These are phyloP conservation scores for Apocheima hispidaria DNA, from an alignment of 2,888 invertebrate genomes.

Conservation along the genomic window DNA sequence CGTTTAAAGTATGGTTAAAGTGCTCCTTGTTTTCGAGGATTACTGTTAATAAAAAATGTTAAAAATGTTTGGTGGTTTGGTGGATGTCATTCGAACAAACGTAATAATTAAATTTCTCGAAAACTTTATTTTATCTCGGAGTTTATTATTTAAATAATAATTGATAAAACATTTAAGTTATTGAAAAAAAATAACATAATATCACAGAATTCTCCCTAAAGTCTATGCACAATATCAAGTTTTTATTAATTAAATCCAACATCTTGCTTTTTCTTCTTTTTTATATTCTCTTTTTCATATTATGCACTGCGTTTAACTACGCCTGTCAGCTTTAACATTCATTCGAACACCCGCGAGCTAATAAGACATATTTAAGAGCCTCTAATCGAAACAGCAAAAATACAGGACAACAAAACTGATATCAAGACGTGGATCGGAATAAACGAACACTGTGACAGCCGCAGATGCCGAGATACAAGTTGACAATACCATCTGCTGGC, in stretches of 20 bases:
- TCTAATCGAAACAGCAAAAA: conserved; percentile 63
- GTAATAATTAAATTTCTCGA: too few relatives aligned
- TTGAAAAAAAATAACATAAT: too few relatives aligned
- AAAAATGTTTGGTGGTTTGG: conserved; percentile 6
- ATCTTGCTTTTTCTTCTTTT: background rate
- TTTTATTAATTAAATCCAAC: conserved; percentile 11
- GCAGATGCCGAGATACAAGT: conserved; percentile 64
- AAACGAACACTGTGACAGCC: conserved; percentile 70
- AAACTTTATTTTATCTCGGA: too few relatives aligned
- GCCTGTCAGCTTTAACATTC: conserved; percentile 43
- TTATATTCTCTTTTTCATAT: conserved; percentile 1
- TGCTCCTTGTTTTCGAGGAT: conserved; percentile 21
- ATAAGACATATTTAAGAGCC: conserved; percentile 71
- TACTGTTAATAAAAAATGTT: conserved; percentile 32
- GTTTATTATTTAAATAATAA: too few relatives aligned
- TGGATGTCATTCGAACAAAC: too few relatives aligned
- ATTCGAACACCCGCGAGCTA: conserved; percentile 58
- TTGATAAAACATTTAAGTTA: too few relatives aligned
- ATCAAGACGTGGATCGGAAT: conserved; percentile 60
- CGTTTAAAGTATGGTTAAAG: conserved; percentile 26
- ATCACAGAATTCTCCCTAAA: too few relatives aligned
- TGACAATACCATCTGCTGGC: conserved; percentile 48
- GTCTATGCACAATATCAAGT: too few relatives aligned
- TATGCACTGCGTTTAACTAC: conserved; percentile 28
- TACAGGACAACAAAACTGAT: conserved; percentile 36